Base-by-base conservation (phyloP, 2,888 invertebrate species). In the Chymomyza caudatula region DNA sequence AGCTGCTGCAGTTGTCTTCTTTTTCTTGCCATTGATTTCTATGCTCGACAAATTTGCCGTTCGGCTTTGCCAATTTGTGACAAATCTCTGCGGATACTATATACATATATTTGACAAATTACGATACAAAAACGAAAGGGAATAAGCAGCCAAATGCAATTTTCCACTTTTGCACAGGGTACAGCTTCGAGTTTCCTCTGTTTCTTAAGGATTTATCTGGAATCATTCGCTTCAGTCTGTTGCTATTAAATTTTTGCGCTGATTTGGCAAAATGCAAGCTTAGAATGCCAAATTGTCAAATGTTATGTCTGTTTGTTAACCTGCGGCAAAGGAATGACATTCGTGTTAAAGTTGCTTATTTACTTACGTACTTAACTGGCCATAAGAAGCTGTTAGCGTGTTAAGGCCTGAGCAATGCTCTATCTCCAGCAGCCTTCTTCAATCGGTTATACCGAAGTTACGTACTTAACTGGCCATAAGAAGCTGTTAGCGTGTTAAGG, bases 151-250 rank as follows among this genome's bases (percentile, higher is more conserved):
- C 58, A 77, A 78, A 77, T 78, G 84, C 78, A 83, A 78, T 78
- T 78, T 83, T 83, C 84, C 84, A 83, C 58, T 79, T 77, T 25
- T 25, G 13, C 53, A 51, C 20, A 51, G 77, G 63, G 63, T 63
- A 78, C 77, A 55, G 64, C 64, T 58, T 54, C n/a, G 19, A 47
- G 11, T 37, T 37, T 11, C 8, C 29, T 11, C n/a, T n/a, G n/a
- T 37, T 37, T 37, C 29, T 37, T 11, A n/a, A 37, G 29, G 11
- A 37, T 37, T 37, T 37, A 17, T 47, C n/a, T 17, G 47, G 17
- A 19, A 47, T 47, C 17, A 47, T 47, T 47, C 17, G 47, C 6
- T 17, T 19, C 17, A 51, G 51, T 20, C 13, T 22, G 13, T 19
- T 13, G 23, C 23, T 29, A 53, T 53, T 53, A 25, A n/a, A 17